A percentile compares a stretch with the other conserved stretches of the same genome.
Conservation (phyloP, 2,113 vertebrate genomes). For the Rhizomys pruinosus region DNA sequence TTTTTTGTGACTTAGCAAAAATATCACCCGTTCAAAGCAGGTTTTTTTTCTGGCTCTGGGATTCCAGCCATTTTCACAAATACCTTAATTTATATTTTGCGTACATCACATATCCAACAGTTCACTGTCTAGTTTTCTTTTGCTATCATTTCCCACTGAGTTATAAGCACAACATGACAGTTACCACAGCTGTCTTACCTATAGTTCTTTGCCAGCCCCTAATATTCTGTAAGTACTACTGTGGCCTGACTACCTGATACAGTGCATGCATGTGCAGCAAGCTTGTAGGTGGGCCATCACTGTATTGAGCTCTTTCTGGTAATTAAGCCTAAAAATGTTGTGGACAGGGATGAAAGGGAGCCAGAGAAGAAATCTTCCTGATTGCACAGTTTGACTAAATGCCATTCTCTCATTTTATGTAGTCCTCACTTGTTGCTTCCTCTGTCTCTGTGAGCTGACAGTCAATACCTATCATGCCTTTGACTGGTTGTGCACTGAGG, state of each 20-base stretch:
- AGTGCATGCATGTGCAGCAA: accelerated
- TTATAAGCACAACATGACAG: neutral
- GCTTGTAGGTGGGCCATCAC: too few relatives aligned
- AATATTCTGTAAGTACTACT: neutral
- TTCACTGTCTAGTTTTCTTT: neutral
- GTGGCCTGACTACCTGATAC: neutral
- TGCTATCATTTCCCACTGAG: neutral
- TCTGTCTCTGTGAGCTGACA: too few relatives aligned
- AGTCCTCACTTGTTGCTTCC: neutral
- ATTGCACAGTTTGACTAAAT: neutral
- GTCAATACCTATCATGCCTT: too few relatives aligned
- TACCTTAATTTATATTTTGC: too few relatives aligned
- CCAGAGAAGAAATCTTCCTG: neutral
- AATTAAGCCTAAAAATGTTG: neutral
- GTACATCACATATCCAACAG: neutral
- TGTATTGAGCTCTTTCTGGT: neutral
- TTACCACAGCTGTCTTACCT: neutral
- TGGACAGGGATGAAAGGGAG: too few relatives aligned
- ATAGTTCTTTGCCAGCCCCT: neutral
- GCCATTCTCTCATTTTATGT: neutral
- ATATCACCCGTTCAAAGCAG: neutral
- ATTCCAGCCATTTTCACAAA: neutral
- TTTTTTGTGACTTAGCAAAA: neutral
- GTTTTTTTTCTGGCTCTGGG: neutral
- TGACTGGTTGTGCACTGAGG: too few relatives aligned